A percentile compares a stretch with the other conserved stretches of the same genome.
Conservation (phyloP, 2,113 vertebrate species). For the Cygnus buccinator region DNA sequence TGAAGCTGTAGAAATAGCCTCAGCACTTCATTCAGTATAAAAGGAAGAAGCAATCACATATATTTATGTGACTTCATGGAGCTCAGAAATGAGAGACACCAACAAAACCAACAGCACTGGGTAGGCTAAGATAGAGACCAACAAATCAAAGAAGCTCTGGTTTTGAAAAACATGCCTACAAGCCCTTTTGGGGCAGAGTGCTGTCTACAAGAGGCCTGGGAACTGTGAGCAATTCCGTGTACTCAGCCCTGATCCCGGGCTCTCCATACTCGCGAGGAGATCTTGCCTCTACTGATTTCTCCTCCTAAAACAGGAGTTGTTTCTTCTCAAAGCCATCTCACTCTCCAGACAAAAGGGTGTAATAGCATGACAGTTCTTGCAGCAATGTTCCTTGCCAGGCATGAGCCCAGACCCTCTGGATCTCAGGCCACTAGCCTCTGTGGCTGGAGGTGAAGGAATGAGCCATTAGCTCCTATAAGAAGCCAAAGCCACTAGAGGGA, state of each 20-base stretch:
- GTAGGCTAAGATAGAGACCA: neutral
- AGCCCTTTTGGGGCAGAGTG: neutral
- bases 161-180: neutral
- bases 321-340: neutral
- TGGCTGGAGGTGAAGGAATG: neutral
- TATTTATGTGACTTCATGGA: neutral
- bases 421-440: neutral
- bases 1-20: neutral
- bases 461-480: conserved; percentile 12
- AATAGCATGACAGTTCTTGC: neutral
- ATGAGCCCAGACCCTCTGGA: neutral
- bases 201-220: neutral
- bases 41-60: neutral
- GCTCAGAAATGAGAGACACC: neutral
- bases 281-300: neutral
- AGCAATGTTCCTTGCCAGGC: neutral
- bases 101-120: neutral
- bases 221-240: neutral
- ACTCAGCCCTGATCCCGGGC: neutral
- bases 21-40: neutral
- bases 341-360: neutral
- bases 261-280: neutral
- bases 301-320: neutral
- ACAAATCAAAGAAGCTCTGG: neutral
- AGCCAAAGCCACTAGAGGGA: conserved; percentile 65